Evolutionary conservation across 1,140 invertebrate species (phyloP).

Genomic region (Ptiloglossa arizonensis): DNA sequence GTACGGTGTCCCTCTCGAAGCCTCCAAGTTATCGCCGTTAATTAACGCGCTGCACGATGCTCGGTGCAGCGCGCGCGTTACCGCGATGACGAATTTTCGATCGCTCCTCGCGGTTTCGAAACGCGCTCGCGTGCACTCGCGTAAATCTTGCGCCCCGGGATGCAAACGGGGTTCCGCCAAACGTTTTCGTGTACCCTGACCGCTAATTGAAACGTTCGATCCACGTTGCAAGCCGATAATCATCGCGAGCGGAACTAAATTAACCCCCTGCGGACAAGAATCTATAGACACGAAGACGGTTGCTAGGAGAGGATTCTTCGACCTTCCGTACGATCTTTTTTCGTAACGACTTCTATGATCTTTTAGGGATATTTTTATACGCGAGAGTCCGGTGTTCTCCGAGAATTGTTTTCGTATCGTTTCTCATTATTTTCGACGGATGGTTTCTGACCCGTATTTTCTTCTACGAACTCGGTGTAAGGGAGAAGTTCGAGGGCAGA

Average conservation of each 20-base stretch:
- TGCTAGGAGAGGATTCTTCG: too few relatives aligned
- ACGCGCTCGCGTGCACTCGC: too few relatives aligned
- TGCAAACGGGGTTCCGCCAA: neutral
- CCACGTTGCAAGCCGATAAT: conserved; percentile 8
- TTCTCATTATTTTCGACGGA: too few relatives aligned
- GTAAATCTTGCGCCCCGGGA: conserved; percentile 31
- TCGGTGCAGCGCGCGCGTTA: neutral
- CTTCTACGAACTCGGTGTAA: too few relatives aligned
- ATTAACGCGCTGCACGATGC: neutral
- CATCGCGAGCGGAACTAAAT: neutral
- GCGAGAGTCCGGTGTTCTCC: too few relatives aligned
- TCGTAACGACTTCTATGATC: too few relatives aligned
- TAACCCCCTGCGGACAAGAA: neutral
- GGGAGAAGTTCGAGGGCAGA: too few relatives aligned
- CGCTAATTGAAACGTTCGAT: conserved; percentile 31
- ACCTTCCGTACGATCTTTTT: too few relatives aligned
- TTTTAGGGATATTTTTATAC: too few relatives aligned
- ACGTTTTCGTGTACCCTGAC: neutral
- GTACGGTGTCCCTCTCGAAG: too few relatives aligned
- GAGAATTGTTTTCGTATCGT: too few relatives aligned
- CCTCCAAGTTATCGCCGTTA: neutral
- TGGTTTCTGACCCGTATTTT: too few relatives aligned
- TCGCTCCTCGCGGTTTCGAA: neutral
- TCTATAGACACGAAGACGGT: neutral
- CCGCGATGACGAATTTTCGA: neutral